These are phyloP conservation scores for Tribolium castaneum DNA, from an alignment of 1,140 invertebrate species.

Conservation along the genomic window DNA sequence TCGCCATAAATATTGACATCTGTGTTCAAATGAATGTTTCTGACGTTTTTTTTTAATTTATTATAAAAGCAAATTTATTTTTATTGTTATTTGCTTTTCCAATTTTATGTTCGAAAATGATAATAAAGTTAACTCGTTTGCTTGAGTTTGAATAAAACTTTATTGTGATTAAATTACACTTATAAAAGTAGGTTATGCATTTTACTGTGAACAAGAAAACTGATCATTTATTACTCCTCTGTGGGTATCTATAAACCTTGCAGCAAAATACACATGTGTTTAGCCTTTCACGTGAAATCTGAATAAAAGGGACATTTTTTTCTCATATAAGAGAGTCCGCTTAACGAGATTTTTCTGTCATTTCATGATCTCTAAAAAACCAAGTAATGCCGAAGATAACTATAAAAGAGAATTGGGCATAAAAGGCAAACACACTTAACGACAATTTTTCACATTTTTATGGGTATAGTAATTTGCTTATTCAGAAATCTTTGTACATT, in stretches of 20 bases:
- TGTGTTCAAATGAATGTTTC: background rate
- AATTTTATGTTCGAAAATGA: background rate
- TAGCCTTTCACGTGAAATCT: background rate
- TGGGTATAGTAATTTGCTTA: too few relatives aligned
- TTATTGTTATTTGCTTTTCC: too few relatives aligned
- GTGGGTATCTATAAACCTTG: background rate
- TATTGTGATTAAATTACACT: background rate
- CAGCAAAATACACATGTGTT: background rate
- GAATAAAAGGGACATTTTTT: too few relatives aligned
- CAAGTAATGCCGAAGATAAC: too few relatives aligned
- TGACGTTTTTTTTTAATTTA: background rate
- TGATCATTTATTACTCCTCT: background rate
- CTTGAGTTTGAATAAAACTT: background rate
- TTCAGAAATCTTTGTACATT: too few relatives aligned
- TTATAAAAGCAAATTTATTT: background rate
- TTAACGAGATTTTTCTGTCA: too few relatives aligned
- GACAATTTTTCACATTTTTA: too few relatives aligned
- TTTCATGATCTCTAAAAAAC: too few relatives aligned
- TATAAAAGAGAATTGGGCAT: too few relatives aligned
- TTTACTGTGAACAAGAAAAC: background rate
- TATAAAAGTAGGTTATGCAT: background rate
- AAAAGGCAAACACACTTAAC: too few relatives aligned
- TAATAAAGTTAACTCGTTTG: background rate
- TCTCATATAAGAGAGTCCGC: too few relatives aligned
- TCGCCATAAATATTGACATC: constrained; percentile 10